Percentiles rank a stretch among this genome's conserved stretches.
Evolutionary conservation across 2,113 vertebrate genomes (phyloP).

Genomic region (Martes martes): DNA sequence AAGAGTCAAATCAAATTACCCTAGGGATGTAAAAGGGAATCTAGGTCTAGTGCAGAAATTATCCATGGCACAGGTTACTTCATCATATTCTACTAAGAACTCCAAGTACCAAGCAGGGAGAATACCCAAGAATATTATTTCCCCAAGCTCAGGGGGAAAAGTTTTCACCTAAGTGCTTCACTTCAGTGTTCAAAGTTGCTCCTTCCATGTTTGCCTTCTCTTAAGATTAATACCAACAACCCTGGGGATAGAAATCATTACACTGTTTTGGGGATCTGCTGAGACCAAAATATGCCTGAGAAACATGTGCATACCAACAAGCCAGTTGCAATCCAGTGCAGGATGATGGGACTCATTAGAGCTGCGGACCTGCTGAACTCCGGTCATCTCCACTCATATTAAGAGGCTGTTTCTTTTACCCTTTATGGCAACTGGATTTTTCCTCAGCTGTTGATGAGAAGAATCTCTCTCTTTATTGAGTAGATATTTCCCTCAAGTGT

Average conservation of each 20-base stretch:
- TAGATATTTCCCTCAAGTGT: constrained; percentile 76
- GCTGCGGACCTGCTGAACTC: constrained; percentile 59
- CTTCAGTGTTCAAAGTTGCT: constrained; percentile 41
- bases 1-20: constrained; percentile 9
- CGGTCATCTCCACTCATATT: constrained; percentile 53
- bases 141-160: neutral
- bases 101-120: neutral
- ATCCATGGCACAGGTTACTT: neutral
- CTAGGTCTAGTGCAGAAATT: neutral
- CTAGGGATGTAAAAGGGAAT: neutral
- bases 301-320: constrained; percentile 67
- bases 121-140: neutral
- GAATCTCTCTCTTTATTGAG: constrained; percentile 69
- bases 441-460: constrained; percentile 73
- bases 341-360: constrained; percentile 44
- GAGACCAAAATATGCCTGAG: constrained; percentile 56
- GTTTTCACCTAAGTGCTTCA: constrained; percentile 38
- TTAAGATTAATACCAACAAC: constrained; percentile 69
- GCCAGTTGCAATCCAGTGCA: constrained; percentile 19
- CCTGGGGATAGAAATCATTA: constrained; percentile 58
- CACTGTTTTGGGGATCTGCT: constrained; percentile 57
- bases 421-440: constrained; percentile 67
- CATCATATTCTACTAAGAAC: neutral
- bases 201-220: constrained; percentile 54
- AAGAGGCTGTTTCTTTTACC: constrained; percentile 68